phyloP scores from a whole-genome alignment of 2,888 invertebrate species.

The Carabus problematicus region DNA sequence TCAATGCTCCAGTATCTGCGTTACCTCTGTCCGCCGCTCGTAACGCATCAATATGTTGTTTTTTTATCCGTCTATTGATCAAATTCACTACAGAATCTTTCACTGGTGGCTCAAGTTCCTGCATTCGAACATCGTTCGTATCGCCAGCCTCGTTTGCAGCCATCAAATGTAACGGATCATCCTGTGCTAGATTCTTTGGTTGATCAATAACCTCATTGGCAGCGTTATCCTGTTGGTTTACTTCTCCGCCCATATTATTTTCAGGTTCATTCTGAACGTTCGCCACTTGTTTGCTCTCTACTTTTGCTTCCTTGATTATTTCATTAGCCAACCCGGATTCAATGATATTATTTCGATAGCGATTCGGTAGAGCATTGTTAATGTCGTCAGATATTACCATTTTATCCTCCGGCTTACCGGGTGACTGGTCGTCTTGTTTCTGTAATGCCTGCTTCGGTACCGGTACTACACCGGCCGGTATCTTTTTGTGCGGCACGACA shows the following conservation, averaged over 20 bases:
- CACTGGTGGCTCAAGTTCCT: slow-evolving; percentile 32
- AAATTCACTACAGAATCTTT: slow-evolving; percentile 43
- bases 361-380: slow-evolving; percentile 45
- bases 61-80: slow-evolving; percentile 47
- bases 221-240: slow-evolving; percentile 53
- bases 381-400: slow-evolving; percentile 53
- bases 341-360: slow-evolving; percentile 41
- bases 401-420: slow-evolving; percentile 46
- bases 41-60: slow-evolving; percentile 49
- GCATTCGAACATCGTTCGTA: slow-evolving; percentile 24
- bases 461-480: slow-evolving; percentile 56
- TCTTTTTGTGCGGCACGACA: slow-evolving; percentile 44
- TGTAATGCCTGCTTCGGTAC: slow-evolving; percentile 50
- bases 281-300: slow-evolving; percentile 17
- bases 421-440: slow-evolving; percentile 44
- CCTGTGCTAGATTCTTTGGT: slow-evolving; percentile 47
- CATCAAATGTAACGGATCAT: slow-evolving; percentile 42
- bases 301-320: slow-evolving; percentile 36
- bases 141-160: slow-evolving; percentile 41
- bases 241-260: slow-evolving; percentile 35
- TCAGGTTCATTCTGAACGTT: slow-evolving; percentile 35
- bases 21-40: slow-evolving; percentile 44
- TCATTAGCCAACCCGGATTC: slow-evolving; percentile 36
- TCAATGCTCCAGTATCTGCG: slow-evolving; percentile 28
- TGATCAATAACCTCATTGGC: slow-evolving; percentile 55